Percentiles rank a stretch among this genome's conserved stretches.
phyloP scores from a whole-genome alignment of 92 coral and sea anemone genomes.

The Porites lobata region DNA sequence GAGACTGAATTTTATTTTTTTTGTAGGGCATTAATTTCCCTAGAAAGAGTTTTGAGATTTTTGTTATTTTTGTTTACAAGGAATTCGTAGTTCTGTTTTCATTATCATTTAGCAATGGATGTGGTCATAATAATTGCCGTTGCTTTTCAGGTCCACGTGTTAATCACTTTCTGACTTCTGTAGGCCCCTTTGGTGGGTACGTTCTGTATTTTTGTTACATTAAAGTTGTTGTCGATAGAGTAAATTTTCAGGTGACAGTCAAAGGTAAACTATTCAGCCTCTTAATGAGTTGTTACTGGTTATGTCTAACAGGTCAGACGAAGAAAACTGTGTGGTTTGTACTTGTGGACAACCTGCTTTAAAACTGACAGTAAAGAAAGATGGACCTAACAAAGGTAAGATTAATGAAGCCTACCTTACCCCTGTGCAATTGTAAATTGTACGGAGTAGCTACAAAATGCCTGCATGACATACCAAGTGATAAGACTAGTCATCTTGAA shows the following conservation, averaged over 20 bases:
- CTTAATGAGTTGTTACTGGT: too few species aligned
- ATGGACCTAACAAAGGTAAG: slow-evolving; percentile 82
- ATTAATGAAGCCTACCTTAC: background rate
- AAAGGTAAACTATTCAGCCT: background rate
- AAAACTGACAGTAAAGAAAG: slow-evolving; percentile 75
- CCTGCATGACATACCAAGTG: background rate
- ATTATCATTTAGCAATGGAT: too few species aligned
- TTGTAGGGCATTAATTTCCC: too few species aligned
- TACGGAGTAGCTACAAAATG: background rate
- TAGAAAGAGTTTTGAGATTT: too few species aligned
- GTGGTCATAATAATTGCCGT: background rate
- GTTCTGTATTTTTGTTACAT: background rate
- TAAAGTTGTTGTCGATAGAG: background rate
- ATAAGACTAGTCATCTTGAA: background rate
- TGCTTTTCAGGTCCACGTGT: slow-evolving; percentile 16
- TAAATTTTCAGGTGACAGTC: background rate
- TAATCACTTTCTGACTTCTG: slow-evolving; percentile 20
- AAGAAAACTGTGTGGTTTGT: slow-evolving; percentile 81
- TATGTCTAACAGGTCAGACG: slow-evolving; percentile 26
- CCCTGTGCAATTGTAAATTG: background rate
- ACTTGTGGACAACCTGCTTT: slow-evolving; percentile 75
- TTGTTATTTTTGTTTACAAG: too few species aligned
- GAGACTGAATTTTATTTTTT: too few species aligned
- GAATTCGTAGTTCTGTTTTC: too few species aligned
- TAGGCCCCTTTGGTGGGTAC: slow-evolving; percentile 9